Conservation (phyloP, 2,888 invertebrate genomes). For the Liposcelis brunnea region DNA sequence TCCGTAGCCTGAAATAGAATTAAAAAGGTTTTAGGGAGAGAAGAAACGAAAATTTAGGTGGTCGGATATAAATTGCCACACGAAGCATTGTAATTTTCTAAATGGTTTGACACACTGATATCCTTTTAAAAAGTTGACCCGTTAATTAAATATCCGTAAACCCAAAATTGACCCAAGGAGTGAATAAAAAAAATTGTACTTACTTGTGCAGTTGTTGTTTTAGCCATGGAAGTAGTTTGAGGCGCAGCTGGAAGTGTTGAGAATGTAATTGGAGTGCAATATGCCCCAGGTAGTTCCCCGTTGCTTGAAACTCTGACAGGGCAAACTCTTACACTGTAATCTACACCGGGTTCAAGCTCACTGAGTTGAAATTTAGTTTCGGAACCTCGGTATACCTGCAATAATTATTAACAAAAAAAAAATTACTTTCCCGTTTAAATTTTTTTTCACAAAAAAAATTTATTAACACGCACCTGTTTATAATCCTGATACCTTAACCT, state of each 20-base stretch:
- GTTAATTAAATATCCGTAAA: neutral
- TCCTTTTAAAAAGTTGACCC: neutral
- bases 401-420: slow-evolving; percentile 12
- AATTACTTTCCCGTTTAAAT: slow-evolving; percentile 6
- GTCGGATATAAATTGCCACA: too few species aligned
- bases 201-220: slow-evolving; percentile 18
- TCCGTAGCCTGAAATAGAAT: slow-evolving; percentile 19
- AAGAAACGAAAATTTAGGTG: slow-evolving; percentile 1
- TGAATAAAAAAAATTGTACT: neutral
- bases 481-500: slow-evolving; percentile 41
- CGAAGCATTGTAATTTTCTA: too few species aligned
- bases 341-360: slow-evolving; percentile 54
- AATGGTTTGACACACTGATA: neutral
- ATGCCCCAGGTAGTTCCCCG: slow-evolving; percentile 47
- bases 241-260: slow-evolving; percentile 28
- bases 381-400: slow-evolving; percentile 47
- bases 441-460: slow-evolving; percentile 10
- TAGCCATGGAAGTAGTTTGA: slow-evolving; percentile 25
- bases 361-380: slow-evolving; percentile 43
- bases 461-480: slow-evolving; percentile 33
- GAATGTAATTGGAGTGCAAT: slow-evolving; percentile 46
- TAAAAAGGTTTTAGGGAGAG: too few species aligned
- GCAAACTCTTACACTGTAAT: slow-evolving; percentile 63
- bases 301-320: slow-evolving; percentile 47
- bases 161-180: neutral